Evolutionary conservation across 2,888 invertebrate species (phyloP).

Genomic region (Timandra comae): DNA sequence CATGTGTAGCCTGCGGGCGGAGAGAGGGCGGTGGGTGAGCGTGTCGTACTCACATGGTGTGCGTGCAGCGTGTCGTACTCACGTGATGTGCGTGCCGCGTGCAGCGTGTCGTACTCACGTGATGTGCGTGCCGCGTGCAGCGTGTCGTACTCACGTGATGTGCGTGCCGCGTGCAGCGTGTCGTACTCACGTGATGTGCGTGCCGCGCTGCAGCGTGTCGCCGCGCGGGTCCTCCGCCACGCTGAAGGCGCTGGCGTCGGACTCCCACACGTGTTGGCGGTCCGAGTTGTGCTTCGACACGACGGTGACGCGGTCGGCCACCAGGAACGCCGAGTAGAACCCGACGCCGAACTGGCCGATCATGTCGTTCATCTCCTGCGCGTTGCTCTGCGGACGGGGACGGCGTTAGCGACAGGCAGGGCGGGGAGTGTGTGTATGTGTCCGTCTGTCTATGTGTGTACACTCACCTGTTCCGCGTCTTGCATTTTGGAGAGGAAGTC

Average conservation of each 20-base stretch:
- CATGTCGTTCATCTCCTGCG: slow-evolving; percentile 93
- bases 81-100: slow-evolving; percentile 50
- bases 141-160: slow-evolving; percentile 77
- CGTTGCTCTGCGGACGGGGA: slow-evolving; percentile 46
- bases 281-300: slow-evolving; percentile 97
- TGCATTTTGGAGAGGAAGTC: slow-evolving; percentile 96
- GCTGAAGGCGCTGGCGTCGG: slow-evolving; percentile 92
- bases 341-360: slow-evolving; percentile 99
- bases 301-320: slow-evolving; percentile 97
- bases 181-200: slow-evolving; percentile 82
- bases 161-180: slow-evolving; percentile 51
- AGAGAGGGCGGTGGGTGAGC: background rate
- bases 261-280: slow-evolving; percentile 98
- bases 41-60: slow-evolving; percentile 60
- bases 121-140: slow-evolving; percentile 93
- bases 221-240: slow-evolving; percentile 97
- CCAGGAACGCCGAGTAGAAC: slow-evolving; percentile 98
- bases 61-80: slow-evolving; percentile 46
- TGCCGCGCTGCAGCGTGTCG: slow-evolving; percentile 92
- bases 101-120: slow-evolving; percentile 64
- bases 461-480: slow-evolving; percentile 68
- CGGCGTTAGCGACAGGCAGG: background rate
- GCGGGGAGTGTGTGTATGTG: background rate
- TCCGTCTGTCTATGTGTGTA: background rate
- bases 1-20: slow-evolving; percentile 83